Evolutionary conservation across 2,113 vertebrate species (phyloP), one percentile per base, ranked within the genome.

Genomic region (Ammodytes marinus): DNA sequence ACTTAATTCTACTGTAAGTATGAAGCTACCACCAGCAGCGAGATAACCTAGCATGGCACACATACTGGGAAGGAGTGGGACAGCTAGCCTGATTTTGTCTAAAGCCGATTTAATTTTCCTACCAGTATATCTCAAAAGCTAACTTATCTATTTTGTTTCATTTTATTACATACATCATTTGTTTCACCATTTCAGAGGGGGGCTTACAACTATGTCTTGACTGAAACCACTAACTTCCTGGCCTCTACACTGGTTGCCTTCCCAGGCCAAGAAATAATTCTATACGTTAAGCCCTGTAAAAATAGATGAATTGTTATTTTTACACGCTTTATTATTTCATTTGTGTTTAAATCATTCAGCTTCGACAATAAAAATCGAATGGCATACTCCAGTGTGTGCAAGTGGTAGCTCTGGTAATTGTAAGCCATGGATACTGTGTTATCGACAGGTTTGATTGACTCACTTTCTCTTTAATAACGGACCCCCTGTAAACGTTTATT

Each of bases 361-460:
- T 12, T 35, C 2, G 15, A n/a, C 64, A 52, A 73, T 89, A 80
- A 89, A 82, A 85, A 85, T 57, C 7, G 13, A 87, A 87, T 68
- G 60, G 37, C 46, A 64, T 37, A 14, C 71, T 83, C 11, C 13
- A 43, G 58, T 66, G 64, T 66, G 64, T 72, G 60, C 49, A 53
- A 77, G 77, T 85, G 50, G 64, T 69, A 74, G 69, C 70, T 49
- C 73, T 79, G 71, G 77, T 88, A 80, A 88, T 80, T 80, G 67
- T 86, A 88, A 86, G 68, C 81, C 83, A 79, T 69, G 52, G 79
- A 86, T 83, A 79, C 73, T 60, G 79, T 82, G 85, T 80, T 90
- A 92, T 92, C 90, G 90, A 92, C 82, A 81, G 60, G 72, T 89
- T 89, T 83, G 88, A 92, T 86, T 93, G 89, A 91, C 85, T 91